Evolutionary conservation across 1,140 invertebrate genomes (phyloP), one percentile per base, ranked within the genome.

Genomic region (Ips nitidus): DNA sequence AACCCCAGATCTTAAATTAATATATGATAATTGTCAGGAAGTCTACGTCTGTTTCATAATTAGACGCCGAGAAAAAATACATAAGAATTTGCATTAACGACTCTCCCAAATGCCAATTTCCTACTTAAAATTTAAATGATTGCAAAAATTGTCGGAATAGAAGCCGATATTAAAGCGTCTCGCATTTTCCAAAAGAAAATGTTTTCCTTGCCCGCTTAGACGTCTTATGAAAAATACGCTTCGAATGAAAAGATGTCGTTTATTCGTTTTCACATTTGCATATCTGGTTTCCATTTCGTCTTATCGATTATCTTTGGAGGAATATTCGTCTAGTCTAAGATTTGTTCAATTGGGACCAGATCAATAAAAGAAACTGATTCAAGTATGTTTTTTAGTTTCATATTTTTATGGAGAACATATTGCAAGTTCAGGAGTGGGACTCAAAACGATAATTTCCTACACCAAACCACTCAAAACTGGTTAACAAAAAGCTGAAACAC

Each of bases 181-280:
- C 57, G 45, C 58, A 52, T 68, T 55, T 53, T 41, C 52, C 66
- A 60, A 61, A 68, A 45, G 57, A 61, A 68, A 60, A 68, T 60
- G 45, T 42, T 68, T 61, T 68, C 66, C 41, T 60, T 68, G 47
- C 52, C 37, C 50, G 58, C 40, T 41, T 50, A 5, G 45, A 45
- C 50, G 61, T 69, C 53, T 70, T 72, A 72, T 70, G 68, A 72
- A 72, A 72, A 72, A 69, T 72, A 72, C 71, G 57, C 66, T 53
- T n/a, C 39, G 59, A 61, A 70, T 69, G 63, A 72, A 70, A 70
- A 68, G 62, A 72, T 62, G 42, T 64, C 66, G 67, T 70, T 70
- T 69, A 69, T 72, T 66, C 52, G 43, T 66, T 70, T 66, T 66
- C 55, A 53, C 57, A 72, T 72, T 72, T 72, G 71, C 71, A 72